Conservation (phyloP, 2,888 invertebrate genomes). For the Myopa testacea region DNA sequence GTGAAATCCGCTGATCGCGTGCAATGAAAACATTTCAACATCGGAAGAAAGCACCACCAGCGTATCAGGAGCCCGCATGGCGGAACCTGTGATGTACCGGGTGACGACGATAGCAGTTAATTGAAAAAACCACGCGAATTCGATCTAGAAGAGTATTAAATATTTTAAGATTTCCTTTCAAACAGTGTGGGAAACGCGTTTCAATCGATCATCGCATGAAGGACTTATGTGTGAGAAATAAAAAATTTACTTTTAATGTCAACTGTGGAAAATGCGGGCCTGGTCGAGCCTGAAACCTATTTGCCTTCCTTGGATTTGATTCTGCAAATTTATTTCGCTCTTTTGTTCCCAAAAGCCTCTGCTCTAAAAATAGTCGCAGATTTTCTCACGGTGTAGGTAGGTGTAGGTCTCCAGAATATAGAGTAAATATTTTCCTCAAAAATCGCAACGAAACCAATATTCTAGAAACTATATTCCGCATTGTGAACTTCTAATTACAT, state of each 20-base stretch:
- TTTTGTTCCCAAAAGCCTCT: not conserved
- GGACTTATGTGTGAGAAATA: conserved; percentile 3
- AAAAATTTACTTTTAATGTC: conserved; percentile 5
- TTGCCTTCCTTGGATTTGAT: not conserved
- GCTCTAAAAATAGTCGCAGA: no score
- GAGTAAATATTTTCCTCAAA: no score
- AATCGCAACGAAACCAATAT: no score
- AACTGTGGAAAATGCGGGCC: conserved; percentile 10
- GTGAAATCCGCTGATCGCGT: conserved; percentile 26
- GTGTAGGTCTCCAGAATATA: no score
- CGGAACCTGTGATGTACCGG: conserved; percentile 51
- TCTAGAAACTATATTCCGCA: no score
- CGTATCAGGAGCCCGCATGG: conserved; percentile 53
- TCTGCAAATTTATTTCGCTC: not conserved
- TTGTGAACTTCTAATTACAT: no score
- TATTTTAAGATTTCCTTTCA: conserved; percentile 23
- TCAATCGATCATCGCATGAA: not conserved
- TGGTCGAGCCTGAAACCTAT: not conserved
- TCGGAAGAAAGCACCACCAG: conserved; percentile 22
- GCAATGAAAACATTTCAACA: conserved; percentile 22
- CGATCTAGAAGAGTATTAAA: conserved; percentile 13
- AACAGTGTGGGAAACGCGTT: conserved; percentile 32
- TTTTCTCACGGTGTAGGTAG: no score
- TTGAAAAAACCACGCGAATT: conserved; percentile 33
- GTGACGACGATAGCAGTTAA: conserved; percentile 1